A percentile compares a stretch with the other conserved stretches of the same genome.
phyloP scores from a whole-genome alignment of 2,113 vertebrate species.

The Sialia sialis region DNA sequence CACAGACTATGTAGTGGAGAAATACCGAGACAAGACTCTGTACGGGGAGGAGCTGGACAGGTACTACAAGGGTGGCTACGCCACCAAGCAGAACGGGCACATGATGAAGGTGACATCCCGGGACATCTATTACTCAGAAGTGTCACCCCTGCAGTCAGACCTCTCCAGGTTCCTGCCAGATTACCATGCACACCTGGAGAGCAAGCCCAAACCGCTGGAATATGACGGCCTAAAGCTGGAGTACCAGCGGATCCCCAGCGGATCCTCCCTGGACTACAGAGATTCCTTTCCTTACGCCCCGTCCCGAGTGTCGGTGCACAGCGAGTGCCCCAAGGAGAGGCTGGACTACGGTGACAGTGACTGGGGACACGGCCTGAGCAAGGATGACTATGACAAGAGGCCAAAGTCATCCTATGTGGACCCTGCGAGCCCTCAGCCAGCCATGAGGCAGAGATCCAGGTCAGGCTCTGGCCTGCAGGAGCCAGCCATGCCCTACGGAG shows the following conservation, averaged over 20 bases:
- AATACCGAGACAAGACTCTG: conserved; percentile 71
- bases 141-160: conserved; percentile 84
- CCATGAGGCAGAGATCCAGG: conserved; percentile 90
- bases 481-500: conserved; percentile 84
- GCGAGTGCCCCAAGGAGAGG: conserved; percentile 82
- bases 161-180: conserved; percentile 84
- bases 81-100: conserved; percentile 89
- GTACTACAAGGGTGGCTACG: conserved; percentile 74
- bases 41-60: conserved; percentile 83
- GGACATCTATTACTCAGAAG: conserved; percentile 85
- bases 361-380: conserved; percentile 81
- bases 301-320: conserved; percentile 83
- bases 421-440: conserved; percentile 88
- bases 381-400: conserved; percentile 89
- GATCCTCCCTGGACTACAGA: conserved; percentile 86
- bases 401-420: conserved; percentile 92
- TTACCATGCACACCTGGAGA: conserved; percentile 86
- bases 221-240: conserved; percentile 72
- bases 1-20: conserved; percentile 78
- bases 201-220: conserved; percentile 81
- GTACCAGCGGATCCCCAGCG: conserved; percentile 73
- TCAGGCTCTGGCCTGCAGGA: conserved; percentile 96
- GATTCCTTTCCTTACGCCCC: conserved; percentile 83
- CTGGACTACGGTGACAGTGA: conserved; percentile 85
- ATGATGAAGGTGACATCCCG: conserved; percentile 70